Evolutionary conservation across 1,140 invertebrate genomes (phyloP), one percentile per base, ranked within the genome.

Genomic region (Ips nitidus): DNA sequence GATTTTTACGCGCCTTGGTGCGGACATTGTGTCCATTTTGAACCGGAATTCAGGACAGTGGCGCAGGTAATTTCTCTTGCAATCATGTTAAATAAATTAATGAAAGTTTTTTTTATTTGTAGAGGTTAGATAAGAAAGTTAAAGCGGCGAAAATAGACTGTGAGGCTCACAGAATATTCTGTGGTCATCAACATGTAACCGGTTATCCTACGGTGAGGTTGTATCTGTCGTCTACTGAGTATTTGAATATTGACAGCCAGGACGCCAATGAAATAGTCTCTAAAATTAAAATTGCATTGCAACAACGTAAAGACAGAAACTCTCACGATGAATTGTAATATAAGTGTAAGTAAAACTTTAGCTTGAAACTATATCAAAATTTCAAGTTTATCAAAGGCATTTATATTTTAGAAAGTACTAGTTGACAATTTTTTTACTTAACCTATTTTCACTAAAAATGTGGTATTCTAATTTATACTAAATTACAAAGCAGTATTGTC

Each of bases 61-160:
- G 86, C 89, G 37, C 82, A 86, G 81, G 89, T 91, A 82, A 66
- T 3, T 2, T 50, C 22, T 36, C 6, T 41, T 58, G 52, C 36
- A 41, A 58, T 40, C 2, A 58, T 40, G 5, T 40, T 40, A 41
- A 22, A 2, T 7, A 36, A 4, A n/a, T 53, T 39, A n/a, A 2
- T 36, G 8, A 4, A 55, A 55, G 3, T 1, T 22, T 55, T 37
- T 37, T 55, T 8, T 1, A 59, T 42, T 73, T 77, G 70, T 40
- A 79, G 77, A 73, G 66, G 70, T 78, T 93, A 43, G 86, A 91
- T 71, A 89, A 89, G 50, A 86, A 90, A 3, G 84, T 93, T 52
- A 83, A 87, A 74, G 85, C 90, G 73, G 91, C 89, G n/a, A 91
- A 91, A 65, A 88, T 94, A 0, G 93, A 94, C 79, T 94, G 92